Conservation (phyloP, 2,888 invertebrate species). For the Polyommatus iphigenia region DNA sequence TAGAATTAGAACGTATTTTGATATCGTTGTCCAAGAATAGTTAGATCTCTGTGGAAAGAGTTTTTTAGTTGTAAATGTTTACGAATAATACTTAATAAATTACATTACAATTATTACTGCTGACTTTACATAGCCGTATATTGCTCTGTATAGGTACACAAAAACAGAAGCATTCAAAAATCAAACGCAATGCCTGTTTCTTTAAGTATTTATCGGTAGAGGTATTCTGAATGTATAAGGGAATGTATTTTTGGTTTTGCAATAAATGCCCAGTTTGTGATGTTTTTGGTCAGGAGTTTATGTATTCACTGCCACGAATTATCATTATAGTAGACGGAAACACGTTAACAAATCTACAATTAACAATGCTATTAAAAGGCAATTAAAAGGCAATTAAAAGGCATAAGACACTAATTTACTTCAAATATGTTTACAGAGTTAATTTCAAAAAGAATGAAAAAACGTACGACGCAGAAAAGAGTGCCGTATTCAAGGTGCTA, state of each 20-base stretch:
- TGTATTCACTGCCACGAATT: too few relatives aligned
- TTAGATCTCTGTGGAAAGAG: not conserved
- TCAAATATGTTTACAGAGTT: slow-evolving; percentile 81
- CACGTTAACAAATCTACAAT: too few relatives aligned
- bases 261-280: too few relatives aligned
- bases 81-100: too few relatives aligned
- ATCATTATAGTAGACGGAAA: too few relatives aligned
- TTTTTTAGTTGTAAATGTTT: too few relatives aligned
- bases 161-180: not conserved
- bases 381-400: too few relatives aligned
- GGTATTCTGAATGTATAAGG: not conserved
- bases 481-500: slow-evolving; percentile 94
- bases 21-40: too few relatives aligned
- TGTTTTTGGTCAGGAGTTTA: not conserved
- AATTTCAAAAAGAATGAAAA: slow-evolving; percentile 98
- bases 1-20: too few relatives aligned
- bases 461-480: slow-evolving; percentile 91
- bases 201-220: not conserved
- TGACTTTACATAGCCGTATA: not conserved
- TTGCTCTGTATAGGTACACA: not conserved
- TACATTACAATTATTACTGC: not conserved
- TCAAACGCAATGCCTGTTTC: not conserved
- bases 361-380: too few relatives aligned
- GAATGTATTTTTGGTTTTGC: not conserved
- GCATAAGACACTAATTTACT: too few relatives aligned